phyloP scores from a whole-genome alignment of 1,140 invertebrate genomes.

The Coptotermes formosanus region DNA sequence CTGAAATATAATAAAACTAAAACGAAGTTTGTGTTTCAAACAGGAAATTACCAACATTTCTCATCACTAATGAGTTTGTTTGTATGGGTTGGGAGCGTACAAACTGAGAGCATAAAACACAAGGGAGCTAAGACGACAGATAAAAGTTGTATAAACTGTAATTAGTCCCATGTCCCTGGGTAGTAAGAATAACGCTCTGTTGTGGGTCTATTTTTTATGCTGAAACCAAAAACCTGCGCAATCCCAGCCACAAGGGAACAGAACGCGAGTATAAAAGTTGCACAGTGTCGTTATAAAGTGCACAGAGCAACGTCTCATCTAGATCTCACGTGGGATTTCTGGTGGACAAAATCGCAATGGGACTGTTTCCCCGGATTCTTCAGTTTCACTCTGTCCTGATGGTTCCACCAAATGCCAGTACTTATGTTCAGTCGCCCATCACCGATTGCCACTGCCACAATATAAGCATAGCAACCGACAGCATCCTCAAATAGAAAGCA shows the following conservation, averaged over 20 bases:
- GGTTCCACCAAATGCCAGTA: too few relatives aligned
- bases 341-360: too few relatives aligned
- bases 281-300: too few relatives aligned
- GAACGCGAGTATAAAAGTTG: neutral
- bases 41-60: conserved; percentile 7
- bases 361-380: too few relatives aligned
- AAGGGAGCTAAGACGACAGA: neutral
- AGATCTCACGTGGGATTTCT: too few relatives aligned
- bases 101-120: neutral
- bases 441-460: too few relatives aligned
- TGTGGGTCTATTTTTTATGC: neutral
- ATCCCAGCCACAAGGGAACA: neutral
- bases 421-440: too few relatives aligned
- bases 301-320: too few relatives aligned
- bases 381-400: too few relatives aligned
- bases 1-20: conserved; percentile 5
- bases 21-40: neutral
- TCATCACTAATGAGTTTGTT: neutral
- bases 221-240: neutral
- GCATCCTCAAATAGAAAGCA: too few relatives aligned
- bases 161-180: neutral
- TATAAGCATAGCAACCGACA: too few relatives aligned
- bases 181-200: neutral
- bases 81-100: too few relatives aligned
- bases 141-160: conserved; percentile 12